Percentiles rank a stretch among this genome's conserved stretches.
phyloP scores from a whole-genome alignment of 2,797 vertebrate species.

The Numenius phaeopus region DNA sequence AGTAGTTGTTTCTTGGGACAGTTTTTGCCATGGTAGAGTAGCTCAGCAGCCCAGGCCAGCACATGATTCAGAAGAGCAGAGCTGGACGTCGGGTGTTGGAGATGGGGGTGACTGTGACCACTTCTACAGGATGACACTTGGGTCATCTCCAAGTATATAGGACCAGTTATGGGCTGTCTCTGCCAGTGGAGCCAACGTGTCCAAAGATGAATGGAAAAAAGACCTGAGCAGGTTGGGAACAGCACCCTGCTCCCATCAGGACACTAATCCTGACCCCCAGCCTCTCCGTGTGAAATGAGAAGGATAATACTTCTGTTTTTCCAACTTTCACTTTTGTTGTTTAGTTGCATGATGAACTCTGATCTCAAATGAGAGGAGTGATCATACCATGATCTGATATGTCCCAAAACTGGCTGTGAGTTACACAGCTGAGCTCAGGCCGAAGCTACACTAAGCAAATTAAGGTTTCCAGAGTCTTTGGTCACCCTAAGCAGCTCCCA shows the following conservation, averaged over 20 bases:
- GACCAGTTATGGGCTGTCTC: neutral
- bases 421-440: neutral
- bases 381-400: neutral
- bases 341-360: neutral
- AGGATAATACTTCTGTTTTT: neutral
- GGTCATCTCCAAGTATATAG: neutral
- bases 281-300: neutral
- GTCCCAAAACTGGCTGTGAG: neutral
- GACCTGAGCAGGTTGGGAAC: neutral
- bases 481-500: neutral
- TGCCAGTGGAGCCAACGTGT: neutral
- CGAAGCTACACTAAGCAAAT: neutral
- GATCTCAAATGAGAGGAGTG: neutral
- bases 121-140: neutral
- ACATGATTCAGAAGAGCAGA: rapidly evolving
- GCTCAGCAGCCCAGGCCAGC: neutral
- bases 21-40: neutral
- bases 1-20: neutral
- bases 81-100: neutral
- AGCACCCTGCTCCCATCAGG: neutral
- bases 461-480: neutral
- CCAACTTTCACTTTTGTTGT: neutral
- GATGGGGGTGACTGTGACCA: neutral
- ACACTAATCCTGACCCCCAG: neutral
- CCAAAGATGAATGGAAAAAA: neutral